Conservation (phyloP, 2,113 vertebrate genomes). For the Lepus americanus region DNA sequence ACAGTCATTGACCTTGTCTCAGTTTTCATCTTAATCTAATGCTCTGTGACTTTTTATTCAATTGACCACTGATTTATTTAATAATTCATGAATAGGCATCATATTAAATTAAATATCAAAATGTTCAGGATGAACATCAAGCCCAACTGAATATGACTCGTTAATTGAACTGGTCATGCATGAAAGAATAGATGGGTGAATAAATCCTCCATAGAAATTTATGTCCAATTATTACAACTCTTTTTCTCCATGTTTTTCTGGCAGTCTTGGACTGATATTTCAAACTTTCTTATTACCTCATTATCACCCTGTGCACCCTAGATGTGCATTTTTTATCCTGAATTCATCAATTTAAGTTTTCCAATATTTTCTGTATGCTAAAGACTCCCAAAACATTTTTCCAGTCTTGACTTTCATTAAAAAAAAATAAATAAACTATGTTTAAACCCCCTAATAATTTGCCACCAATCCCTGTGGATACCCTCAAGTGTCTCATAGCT, state of each 20-base stretch:
- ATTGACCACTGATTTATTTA: slow-evolving; percentile 43
- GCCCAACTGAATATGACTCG: slow-evolving; percentile 1
- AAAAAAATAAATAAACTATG: too few relatives aligned
- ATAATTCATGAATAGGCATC: slow-evolving; percentile 48
- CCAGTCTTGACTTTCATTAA: neutral
- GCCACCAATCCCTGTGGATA: neutral
- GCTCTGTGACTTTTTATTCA: slow-evolving; percentile 53
- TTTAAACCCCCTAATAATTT: neutral
- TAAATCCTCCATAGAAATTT: neutral
- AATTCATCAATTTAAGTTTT: neutral
- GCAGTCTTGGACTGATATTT: neutral
- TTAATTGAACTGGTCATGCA: slow-evolving; percentile 56
- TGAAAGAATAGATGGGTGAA: neutral
- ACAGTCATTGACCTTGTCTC: slow-evolving; percentile 36
- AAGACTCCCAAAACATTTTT: neutral
- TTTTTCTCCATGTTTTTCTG: neutral
- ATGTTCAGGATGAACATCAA: slow-evolving; percentile 48
- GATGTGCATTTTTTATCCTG: neutral
- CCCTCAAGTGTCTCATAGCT: neutral
- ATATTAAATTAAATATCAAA: slow-evolving; percentile 63
- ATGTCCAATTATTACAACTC: neutral
- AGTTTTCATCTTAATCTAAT: slow-evolving; percentile 65
- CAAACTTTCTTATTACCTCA: neutral
- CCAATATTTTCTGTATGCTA: neutral
- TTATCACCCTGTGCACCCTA: neutral